phyloP scores from a whole-genome alignment of 2,888 invertebrate species.

The Sesia bembeciformis region DNA sequence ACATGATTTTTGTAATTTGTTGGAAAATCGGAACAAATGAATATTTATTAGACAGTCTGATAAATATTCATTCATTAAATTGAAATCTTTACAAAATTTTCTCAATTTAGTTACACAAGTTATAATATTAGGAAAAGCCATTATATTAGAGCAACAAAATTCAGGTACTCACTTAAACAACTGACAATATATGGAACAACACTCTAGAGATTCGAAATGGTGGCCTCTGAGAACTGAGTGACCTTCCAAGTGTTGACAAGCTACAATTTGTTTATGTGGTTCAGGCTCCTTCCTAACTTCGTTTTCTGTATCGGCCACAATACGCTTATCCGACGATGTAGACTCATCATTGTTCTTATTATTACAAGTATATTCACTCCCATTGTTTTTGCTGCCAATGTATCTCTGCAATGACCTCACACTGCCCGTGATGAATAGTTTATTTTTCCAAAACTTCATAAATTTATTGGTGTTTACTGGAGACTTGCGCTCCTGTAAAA shows the following conservation, averaged over 20 bases:
- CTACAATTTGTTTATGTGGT: slow-evolving; percentile 37
- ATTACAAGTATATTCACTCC: slow-evolving; percentile 44
- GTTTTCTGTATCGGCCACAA: slow-evolving; percentile 20
- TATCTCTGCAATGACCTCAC: slow-evolving; percentile 60
- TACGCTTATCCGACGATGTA: slow-evolving; percentile 39
- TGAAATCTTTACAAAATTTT: no score
- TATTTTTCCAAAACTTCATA: slow-evolving; percentile 66
- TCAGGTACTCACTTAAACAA: slow-evolving; percentile 49
- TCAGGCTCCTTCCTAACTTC: slow-evolving; percentile 41
- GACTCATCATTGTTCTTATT: slow-evolving; percentile 40
- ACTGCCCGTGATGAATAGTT: slow-evolving; percentile 58
- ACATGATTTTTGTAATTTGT: no score
- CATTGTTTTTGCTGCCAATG: slow-evolving; percentile 49
- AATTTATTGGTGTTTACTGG: slow-evolving; percentile 55
- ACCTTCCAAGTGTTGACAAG: slow-evolving; percentile 60
- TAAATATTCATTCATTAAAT: no score
- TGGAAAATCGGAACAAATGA: no score
- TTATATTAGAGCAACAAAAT: neutral
- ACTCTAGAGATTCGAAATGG: slow-evolving; percentile 55
- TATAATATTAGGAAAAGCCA: no score
- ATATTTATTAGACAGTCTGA: no score
- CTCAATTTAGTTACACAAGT: no score
- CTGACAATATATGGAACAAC: slow-evolving; percentile 66
- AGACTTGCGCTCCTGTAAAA: slow-evolving; percentile 52
- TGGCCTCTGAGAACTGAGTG: slow-evolving; percentile 61